A percentile compares a stretch with the other conserved stretches of the same genome.
Conservation (phyloP, 1,140 invertebrate species). For the Drosophila tropicalis region DNA sequence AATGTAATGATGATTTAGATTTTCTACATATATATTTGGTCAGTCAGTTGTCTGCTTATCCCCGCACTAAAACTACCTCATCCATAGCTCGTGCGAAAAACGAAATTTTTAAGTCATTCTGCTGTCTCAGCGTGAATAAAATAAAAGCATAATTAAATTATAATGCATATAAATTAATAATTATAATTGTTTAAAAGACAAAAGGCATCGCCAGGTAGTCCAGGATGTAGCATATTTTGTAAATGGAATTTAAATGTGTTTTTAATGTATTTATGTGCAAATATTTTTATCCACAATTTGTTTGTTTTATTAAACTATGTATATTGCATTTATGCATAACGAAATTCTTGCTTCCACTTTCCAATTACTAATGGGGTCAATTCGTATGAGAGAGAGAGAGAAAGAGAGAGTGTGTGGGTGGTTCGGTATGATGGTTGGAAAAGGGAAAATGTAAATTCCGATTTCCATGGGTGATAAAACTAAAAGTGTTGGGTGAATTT, state of each 20-base stretch:
- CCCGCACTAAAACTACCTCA: neutral
- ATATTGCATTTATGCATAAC: slow-evolving; percentile 36
- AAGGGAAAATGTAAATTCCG: neutral
- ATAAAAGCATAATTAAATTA: slow-evolving; percentile 46
- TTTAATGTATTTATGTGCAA: slow-evolving; percentile 44
- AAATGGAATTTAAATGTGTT: slow-evolving; percentile 50
- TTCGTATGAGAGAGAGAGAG: too few relatives aligned
- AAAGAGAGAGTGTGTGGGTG: neutral
- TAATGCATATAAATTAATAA: slow-evolving; percentile 47
- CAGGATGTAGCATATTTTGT: slow-evolving; percentile 9
- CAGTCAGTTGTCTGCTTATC: slow-evolving; percentile 3
- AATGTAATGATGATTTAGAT: slow-evolving; percentile 8
- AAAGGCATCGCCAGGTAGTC: neutral
- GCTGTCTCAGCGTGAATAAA: neutral
- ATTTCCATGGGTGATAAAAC: neutral
- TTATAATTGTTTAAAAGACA: slow-evolving; percentile 32
- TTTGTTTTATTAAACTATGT: neutral
- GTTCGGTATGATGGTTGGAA: neutral
- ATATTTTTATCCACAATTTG: slow-evolving; percentile 5
- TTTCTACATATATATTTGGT: neutral
- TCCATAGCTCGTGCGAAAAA: neutral
- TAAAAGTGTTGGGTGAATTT: neutral
- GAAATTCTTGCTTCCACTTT: slow-evolving; percentile 29
- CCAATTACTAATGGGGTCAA: neutral
- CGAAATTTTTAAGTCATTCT: neutral